Evolutionary conservation across 2,797 vertebrate genomes (phyloP).

Genomic region (Oreortyx pictus): DNA sequence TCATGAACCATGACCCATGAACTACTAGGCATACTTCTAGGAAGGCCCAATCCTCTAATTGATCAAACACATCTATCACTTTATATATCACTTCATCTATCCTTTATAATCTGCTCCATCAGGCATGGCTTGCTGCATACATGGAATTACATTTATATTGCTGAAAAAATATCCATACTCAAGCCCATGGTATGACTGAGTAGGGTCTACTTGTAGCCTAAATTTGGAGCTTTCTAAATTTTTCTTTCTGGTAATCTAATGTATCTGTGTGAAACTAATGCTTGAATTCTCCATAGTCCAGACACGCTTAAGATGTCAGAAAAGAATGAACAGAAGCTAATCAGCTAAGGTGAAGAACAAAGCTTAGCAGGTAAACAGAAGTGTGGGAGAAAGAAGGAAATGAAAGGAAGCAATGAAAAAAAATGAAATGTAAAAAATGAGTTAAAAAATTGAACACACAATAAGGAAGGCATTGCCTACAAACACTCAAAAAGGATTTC

Average conservation of each 20-base stretch:
- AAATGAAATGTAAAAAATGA: not conserved
- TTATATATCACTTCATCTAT: not conserved
- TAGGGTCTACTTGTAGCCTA: not conserved
- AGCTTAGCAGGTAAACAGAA: not conserved
- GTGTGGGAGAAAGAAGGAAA: not conserved
- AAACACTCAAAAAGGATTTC: not conserved
- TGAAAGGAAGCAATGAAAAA: accelerated
- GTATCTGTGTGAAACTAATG: not conserved
- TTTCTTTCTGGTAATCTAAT: not conserved
- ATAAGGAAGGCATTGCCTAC: not conserved
- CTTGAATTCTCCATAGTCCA: not conserved
- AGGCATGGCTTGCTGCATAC: not conserved
- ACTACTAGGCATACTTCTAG: not conserved
- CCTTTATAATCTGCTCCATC: not conserved
- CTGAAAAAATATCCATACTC: not conserved
- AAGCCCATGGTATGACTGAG: not conserved
- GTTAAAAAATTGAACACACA: not conserved
- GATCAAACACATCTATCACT: not conserved
- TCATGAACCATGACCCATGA: not conserved
- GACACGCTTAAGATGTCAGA: not conserved
- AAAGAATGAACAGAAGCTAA: not conserved
- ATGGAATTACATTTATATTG: not conserved
- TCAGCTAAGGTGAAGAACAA: not conserved
- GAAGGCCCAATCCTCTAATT: not conserved
- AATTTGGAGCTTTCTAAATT: not conserved